Conservation (phyloP, 2,113 vertebrate genomes). For the Nycticorax nycticorax region DNA sequence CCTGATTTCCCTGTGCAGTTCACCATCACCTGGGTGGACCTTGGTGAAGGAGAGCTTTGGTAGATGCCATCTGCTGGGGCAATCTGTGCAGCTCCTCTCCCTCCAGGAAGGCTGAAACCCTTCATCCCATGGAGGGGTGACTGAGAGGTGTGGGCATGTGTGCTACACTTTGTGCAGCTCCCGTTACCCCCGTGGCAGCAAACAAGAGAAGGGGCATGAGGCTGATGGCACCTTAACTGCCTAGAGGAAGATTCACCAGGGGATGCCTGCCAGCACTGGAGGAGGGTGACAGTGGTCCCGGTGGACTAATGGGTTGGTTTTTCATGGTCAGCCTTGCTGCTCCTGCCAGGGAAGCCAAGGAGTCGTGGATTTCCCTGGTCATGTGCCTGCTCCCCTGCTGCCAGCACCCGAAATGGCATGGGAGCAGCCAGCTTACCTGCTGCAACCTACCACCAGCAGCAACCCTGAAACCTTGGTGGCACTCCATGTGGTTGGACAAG, state of each 20-base stretch:
- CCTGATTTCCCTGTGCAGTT: background rate
- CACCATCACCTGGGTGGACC: background rate
- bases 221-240: background rate
- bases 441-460: no score
- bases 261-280: background rate
- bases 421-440: no score
- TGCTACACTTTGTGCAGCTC: background rate
- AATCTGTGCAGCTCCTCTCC: background rate
- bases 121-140: background rate
- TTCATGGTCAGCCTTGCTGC: background rate
- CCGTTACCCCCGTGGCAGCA: fast-evolving
- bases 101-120: background rate
- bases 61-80: background rate
- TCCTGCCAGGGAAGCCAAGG: background rate
- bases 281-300: background rate
- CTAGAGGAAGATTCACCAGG: background rate
- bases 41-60: background rate
- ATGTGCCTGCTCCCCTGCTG: fast-evolving
- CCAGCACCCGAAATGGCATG: background rate
- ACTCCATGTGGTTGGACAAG: background rate
- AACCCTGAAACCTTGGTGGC: background rate
- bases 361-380: fast-evolving
- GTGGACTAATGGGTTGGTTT: background rate
- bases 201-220: background rate
- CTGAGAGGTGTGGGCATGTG: fast-evolving